A percentile compares a stretch with the other conserved stretches of the same genome.
Evolutionary conservation across 2,113 vertebrate genomes (phyloP).

Genomic region (Upupa epops): DNA sequence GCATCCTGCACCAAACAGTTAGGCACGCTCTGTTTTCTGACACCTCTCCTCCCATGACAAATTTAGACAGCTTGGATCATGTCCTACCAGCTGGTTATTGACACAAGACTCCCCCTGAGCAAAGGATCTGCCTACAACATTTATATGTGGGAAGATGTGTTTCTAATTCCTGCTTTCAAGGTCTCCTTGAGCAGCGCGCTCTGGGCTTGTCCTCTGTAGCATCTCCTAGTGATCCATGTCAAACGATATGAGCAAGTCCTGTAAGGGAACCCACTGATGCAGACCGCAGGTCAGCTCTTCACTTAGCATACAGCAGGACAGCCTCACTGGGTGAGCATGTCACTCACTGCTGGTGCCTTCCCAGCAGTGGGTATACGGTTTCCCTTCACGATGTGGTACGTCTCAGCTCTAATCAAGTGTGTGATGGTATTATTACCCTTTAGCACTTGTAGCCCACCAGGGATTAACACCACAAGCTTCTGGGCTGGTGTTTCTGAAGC

Average conservation of each 20-base stretch:
- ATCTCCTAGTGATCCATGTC: neutral
- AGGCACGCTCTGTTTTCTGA: neutral
- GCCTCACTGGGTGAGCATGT: neutral
- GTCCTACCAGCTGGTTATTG: neutral
- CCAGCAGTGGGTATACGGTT: neutral
- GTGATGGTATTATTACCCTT: neutral
- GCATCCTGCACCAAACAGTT: neutral
- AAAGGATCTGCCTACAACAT: neutral
- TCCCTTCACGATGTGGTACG: fast-evolving
- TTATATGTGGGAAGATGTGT: neutral
- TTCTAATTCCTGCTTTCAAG: neutral
- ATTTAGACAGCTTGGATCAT: neutral
- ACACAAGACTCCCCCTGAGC: neutral
- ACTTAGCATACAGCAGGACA: neutral
- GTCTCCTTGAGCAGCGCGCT: neutral
- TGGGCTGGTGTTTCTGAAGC: neutral
- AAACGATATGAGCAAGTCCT: neutral
- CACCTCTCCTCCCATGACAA: neutral
- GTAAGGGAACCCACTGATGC: neutral
- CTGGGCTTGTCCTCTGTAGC: fast-evolving
- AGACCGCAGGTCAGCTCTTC: neutral
- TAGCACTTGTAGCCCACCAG: neutral
- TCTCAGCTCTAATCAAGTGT: neutral
- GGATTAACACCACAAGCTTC: neutral
- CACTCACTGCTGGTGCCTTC: neutral